Percentiles rank a stretch among this genome's conserved stretches.
phyloP scores from a whole-genome alignment of 2,888 invertebrate genomes.

The Leptinotarsa haldemani region DNA sequence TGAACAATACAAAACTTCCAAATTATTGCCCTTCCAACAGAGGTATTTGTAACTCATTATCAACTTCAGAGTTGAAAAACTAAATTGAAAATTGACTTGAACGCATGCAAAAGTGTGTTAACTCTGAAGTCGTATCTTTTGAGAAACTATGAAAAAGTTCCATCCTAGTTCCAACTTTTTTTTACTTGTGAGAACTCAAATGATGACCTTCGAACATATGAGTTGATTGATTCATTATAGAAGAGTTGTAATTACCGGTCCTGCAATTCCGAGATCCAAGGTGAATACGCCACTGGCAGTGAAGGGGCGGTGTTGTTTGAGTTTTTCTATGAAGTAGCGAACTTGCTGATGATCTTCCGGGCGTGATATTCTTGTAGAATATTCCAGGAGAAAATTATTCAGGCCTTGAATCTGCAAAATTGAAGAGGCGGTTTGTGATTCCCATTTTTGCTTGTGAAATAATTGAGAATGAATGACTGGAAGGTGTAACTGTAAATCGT shows the following conservation, averaged over 20 bases:
- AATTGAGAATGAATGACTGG: neutral
- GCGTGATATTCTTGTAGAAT: constrained; percentile 59
- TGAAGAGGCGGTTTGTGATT: neutral
- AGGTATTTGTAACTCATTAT: too few species aligned
- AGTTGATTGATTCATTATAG: neutral
- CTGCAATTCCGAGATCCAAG: constrained; percentile 62
- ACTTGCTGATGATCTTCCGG: constrained; percentile 62
- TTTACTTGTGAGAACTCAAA: too few species aligned
- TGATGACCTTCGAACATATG: neutral
- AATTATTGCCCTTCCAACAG: too few species aligned
- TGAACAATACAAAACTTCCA: too few species aligned
- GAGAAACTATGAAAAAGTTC: too few species aligned
- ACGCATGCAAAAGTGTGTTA: too few species aligned
- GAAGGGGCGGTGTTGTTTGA: constrained; percentile 60
- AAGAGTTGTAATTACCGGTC: constrained; percentile 56
- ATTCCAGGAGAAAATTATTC: constrained; percentile 61
- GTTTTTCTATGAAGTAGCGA: constrained; percentile 63
- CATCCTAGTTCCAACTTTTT: too few species aligned
- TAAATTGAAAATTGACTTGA: too few species aligned
- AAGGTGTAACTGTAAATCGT: neutral
- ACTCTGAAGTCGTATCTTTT: too few species aligned
- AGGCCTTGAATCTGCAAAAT: constrained; percentile 59
- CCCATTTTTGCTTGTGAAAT: too few species aligned
- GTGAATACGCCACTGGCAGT: constrained; percentile 63
- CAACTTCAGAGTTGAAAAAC: too few species aligned